Conservation (phyloP, 2,888 invertebrate species). For the Luperina nickerlii region DNA sequence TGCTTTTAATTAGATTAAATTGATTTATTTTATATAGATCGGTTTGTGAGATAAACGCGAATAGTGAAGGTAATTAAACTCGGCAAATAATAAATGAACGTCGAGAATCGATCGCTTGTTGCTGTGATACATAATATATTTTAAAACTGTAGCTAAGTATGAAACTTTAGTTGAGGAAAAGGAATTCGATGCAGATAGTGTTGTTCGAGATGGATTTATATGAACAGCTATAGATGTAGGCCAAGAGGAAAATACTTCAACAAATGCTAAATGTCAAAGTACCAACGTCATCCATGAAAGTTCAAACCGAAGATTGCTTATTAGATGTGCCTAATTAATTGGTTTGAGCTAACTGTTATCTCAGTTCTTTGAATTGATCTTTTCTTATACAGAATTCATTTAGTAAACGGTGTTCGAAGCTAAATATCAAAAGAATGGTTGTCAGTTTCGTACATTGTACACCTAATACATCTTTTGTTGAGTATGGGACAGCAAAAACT, state of each 20-base stretch:
- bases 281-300: slow-evolving; percentile 22
- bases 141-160: slow-evolving; percentile 42
- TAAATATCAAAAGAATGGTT: slow-evolving; percentile 47
- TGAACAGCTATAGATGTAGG: slow-evolving; percentile 26
- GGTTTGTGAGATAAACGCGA: slow-evolving; percentile 79
- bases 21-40: slow-evolving; percentile 88
- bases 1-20: slow-evolving; percentile 91
- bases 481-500: slow-evolving; percentile 57
- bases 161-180: slow-evolving; percentile 28
- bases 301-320: slow-evolving; percentile 37
- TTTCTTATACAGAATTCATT: slow-evolving; percentile 26
- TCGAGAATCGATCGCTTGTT: slow-evolving; percentile 73
- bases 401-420: slow-evolving; percentile 32
- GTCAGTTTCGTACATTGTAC: slow-evolving; percentile 54
- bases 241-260: slow-evolving; percentile 50
- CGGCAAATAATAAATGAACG: slow-evolving; percentile 83
- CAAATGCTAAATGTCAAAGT: slow-evolving; percentile 36
- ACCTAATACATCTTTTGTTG: slow-evolving; percentile 59
- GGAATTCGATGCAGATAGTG: slow-evolving; percentile 1
- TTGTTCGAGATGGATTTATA: slow-evolving; percentile 7
- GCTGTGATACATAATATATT: slow-evolving; percentile 58
- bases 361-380: slow-evolving; percentile 39
- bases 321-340: slow-evolving; percentile 50
- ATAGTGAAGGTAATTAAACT: slow-evolving; percentile 87
- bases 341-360: slow-evolving; percentile 32